Percentiles rank a stretch among this genome's conserved stretches.
Evolutionary conservation across 2,888 invertebrate species (phyloP).

Genomic region (Oligia strigilis): DNA sequence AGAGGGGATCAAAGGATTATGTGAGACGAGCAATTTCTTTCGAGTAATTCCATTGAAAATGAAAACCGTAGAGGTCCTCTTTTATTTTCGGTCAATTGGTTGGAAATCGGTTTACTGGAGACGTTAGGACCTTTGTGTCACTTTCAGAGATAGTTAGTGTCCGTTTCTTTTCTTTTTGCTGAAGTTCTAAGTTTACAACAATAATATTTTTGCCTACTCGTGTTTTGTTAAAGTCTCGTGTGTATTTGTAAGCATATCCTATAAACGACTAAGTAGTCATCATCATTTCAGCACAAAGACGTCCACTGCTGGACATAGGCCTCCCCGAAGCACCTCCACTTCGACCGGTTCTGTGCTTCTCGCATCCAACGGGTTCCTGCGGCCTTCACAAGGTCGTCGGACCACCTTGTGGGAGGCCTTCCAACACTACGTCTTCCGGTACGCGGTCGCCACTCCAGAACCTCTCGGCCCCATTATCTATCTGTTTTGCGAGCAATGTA

Average conservation of each 20-base stretch:
- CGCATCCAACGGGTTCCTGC: too few relatives aligned
- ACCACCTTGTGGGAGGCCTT: too few relatives aligned
- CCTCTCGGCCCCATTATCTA: too few relatives aligned
- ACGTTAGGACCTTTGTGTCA: conserved; percentile 28
- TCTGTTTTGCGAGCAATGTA: too few relatives aligned
- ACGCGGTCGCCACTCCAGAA: too few relatives aligned
- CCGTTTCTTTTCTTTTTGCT: neutral
- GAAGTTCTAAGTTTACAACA: neutral
- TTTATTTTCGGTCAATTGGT: conserved; percentile 57
- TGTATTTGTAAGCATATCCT: neutral
- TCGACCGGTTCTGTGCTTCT: too few relatives aligned
- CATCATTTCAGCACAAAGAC: too few relatives aligned
- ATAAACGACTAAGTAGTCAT: too few relatives aligned
- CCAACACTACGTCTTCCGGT: too few relatives aligned
- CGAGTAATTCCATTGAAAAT: conserved; percentile 52
- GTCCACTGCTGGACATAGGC: too few relatives aligned
- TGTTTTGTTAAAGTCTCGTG: neutral
- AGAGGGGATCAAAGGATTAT: conserved; percentile 57
- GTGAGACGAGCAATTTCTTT: conserved; percentile 40
- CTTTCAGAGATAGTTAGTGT: conserved; percentile 15
- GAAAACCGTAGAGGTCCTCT: conserved; percentile 31
- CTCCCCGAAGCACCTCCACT: too few relatives aligned
- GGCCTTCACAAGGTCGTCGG: too few relatives aligned
- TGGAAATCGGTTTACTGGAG: conserved; percentile 52
- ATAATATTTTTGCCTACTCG: neutral